These are phyloP conservation scores for Chlorops oryzae DNA, from an alignment of 1,140 invertebrate genomes.

Conservation along the genomic window DNA sequence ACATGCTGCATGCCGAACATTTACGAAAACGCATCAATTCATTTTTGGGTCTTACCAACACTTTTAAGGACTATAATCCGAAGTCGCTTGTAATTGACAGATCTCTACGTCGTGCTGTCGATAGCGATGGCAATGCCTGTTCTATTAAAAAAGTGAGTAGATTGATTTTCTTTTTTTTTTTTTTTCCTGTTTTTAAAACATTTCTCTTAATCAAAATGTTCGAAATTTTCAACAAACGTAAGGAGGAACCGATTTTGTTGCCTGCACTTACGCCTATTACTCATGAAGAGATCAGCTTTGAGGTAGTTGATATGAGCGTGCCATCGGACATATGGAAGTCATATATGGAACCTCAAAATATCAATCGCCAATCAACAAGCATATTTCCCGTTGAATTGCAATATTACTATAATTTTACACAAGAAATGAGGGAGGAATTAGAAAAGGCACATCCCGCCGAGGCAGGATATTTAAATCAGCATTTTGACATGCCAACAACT, in stretches of 20 bases:
- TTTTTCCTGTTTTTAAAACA: too few species aligned
- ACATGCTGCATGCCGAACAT: slow-evolving; percentile 34
- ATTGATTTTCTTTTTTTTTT: too few species aligned
- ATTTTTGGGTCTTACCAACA: slow-evolving; percentile 21
- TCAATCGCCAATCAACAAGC: slow-evolving; percentile 54
- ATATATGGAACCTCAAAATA: slow-evolving; percentile 59
- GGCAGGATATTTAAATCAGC: too few species aligned
- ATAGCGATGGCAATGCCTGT: slow-evolving; percentile 33
- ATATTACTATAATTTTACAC: slow-evolving; percentile 55
- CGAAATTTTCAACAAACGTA: slow-evolving; percentile 4
- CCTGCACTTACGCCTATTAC: slow-evolving; percentile 9
- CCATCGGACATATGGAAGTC: slow-evolving; percentile 52
- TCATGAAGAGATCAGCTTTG: not conserved
- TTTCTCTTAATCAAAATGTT: too few species aligned
- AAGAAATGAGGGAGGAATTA: too few species aligned
- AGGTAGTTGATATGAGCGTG: not conserved
- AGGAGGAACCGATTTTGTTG: slow-evolving; percentile 8
- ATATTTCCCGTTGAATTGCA: slow-evolving; percentile 61
- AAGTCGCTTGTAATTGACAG: slow-evolving; percentile 28
- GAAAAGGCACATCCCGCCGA: too few species aligned
- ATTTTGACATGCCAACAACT: too few species aligned
- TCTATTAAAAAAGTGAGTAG: too few species aligned
- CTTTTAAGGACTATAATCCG: slow-evolving; percentile 23
- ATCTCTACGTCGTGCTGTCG: slow-evolving; percentile 32
- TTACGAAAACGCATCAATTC: slow-evolving; percentile 29